These are phyloP conservation scores for Agonopterix alstromeriana DNA, from an alignment of 2,888 invertebrate genomes.

Conservation along the genomic window DNA sequence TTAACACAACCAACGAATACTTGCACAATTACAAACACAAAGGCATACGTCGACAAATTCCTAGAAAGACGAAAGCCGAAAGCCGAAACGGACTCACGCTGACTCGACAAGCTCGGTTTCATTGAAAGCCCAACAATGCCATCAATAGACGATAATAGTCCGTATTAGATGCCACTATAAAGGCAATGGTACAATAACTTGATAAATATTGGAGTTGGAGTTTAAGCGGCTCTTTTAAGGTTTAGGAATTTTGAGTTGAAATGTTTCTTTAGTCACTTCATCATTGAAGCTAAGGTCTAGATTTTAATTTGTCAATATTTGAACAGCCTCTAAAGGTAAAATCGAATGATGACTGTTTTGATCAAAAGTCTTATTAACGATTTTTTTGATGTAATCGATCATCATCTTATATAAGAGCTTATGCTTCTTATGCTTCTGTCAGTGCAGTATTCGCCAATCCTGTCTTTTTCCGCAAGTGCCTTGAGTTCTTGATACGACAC, in stretches of 20 bases:
- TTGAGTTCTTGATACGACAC: too few relatives aligned
- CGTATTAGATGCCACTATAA: conserved; percentile 51
- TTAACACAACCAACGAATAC: too few relatives aligned
- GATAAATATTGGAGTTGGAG: conserved; percentile 48
- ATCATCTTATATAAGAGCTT: too few relatives aligned
- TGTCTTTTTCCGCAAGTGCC: too few relatives aligned
- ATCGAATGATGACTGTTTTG: too few relatives aligned
- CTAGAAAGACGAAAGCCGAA: conserved; percentile 35
- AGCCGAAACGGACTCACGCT: conserved; percentile 43
- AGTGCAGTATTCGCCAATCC: too few relatives aligned
- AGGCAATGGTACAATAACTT: conserved; percentile 49
- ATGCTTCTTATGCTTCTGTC: too few relatives aligned
- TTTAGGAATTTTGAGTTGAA: neutral
- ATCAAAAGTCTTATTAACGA: too few relatives aligned
- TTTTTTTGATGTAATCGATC: too few relatives aligned
- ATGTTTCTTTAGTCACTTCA: neutral
- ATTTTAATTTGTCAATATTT: too few relatives aligned
- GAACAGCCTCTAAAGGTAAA: too few relatives aligned
- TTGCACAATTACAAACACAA: neutral
- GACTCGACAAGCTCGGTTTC: conserved; percentile 38
- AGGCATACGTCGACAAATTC: conserved; percentile 30
- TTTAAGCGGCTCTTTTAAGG: conserved; percentile 13
- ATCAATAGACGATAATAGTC: conserved; percentile 47
- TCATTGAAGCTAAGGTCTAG: too few relatives aligned
- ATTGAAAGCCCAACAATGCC: conserved; percentile 44